Conservation (phyloP, 2,888 invertebrate genomes). For the Anoncus sp. region DNA sequence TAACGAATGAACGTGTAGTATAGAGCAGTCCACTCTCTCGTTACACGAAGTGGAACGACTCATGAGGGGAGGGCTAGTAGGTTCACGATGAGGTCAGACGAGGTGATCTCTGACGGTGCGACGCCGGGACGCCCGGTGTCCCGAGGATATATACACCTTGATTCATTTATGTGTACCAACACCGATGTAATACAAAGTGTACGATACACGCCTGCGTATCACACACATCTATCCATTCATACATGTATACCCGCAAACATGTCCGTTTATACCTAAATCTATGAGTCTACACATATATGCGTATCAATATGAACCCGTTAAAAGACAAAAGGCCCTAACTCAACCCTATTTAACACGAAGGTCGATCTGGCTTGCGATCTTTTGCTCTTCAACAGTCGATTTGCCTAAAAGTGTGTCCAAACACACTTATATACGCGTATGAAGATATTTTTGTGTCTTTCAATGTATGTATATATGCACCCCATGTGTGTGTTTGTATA, state of each 20-base stretch:
- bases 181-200: neutral
- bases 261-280: too few species aligned
- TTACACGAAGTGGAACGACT: slow-evolving; percentile 64
- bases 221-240: neutral
- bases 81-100: slow-evolving; percentile 81
- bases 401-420: neutral
- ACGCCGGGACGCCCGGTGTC: slow-evolving; percentile 77
- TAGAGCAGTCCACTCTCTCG: slow-evolving; percentile 58
- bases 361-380: neutral
- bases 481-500: too few species aligned
- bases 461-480: slow-evolving; percentile 2
- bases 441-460: neutral
- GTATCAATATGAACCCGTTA: too few species aligned
- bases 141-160: slow-evolving; percentile 53
- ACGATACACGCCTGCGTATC: neutral
- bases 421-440: neutral
- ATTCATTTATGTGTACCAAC: slow-evolving; percentile 31
- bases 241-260: neutral
- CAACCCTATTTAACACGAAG: too few species aligned
- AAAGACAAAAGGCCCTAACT: too few species aligned
- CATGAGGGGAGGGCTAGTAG: slow-evolving; percentile 54
- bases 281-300: too few species aligned
- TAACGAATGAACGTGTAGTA: slow-evolving; percentile 22
- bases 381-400: neutral
- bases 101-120: slow-evolving; percentile 75